Percentiles rank a stretch among this genome's conserved stretches.
Evolutionary conservation across 2,888 invertebrate genomes (phyloP).

Genomic region (Lasioglossum villosulum): DNA sequence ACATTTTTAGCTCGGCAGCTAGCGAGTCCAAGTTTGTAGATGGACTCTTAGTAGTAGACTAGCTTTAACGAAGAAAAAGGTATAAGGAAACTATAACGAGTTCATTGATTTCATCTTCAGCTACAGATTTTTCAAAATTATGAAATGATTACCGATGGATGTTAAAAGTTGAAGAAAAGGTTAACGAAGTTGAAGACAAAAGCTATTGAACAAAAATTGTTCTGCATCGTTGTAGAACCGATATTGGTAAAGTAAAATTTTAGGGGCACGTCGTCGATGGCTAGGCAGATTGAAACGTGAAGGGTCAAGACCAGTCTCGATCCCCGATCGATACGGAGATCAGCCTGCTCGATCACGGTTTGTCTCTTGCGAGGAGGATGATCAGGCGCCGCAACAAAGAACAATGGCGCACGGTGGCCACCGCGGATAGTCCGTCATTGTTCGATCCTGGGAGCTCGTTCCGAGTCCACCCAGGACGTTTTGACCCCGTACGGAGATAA

Average conservation of each 20-base stretch:
- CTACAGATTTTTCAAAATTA: too few relatives aligned
- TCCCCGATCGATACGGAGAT: conserved; percentile 40
- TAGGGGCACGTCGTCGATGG: background rate
- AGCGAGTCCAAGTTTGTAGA: too few relatives aligned
- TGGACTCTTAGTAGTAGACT: too few relatives aligned
- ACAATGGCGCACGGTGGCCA: conserved; percentile 79
- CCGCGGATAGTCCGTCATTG: conserved; percentile 75
- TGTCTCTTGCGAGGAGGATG: conserved; percentile 46
- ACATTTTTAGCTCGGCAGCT: too few relatives aligned
- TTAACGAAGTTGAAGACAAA: too few relatives aligned
- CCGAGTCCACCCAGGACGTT: conserved; percentile 78
- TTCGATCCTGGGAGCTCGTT: conserved; percentile 66
- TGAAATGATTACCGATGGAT: too few relatives aligned
- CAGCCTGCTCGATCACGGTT: conserved; percentile 45
- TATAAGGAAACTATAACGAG: too few relatives aligned
- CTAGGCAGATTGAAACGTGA: conserved; percentile 58
- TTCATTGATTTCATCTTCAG: too few relatives aligned
- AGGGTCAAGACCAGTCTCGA: conserved; percentile 4
- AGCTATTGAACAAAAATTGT: background rate
- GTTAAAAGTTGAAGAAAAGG: too few relatives aligned
- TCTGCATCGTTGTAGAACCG: background rate
- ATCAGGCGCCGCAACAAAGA: conserved; percentile 73
- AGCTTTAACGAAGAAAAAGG: too few relatives aligned
- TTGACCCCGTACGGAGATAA: conserved; percentile 82
- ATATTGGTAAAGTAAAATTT: background rate